Evolutionary conservation across 2,113 vertebrate species (phyloP).

Genomic region (Bubo blakistoni): DNA sequence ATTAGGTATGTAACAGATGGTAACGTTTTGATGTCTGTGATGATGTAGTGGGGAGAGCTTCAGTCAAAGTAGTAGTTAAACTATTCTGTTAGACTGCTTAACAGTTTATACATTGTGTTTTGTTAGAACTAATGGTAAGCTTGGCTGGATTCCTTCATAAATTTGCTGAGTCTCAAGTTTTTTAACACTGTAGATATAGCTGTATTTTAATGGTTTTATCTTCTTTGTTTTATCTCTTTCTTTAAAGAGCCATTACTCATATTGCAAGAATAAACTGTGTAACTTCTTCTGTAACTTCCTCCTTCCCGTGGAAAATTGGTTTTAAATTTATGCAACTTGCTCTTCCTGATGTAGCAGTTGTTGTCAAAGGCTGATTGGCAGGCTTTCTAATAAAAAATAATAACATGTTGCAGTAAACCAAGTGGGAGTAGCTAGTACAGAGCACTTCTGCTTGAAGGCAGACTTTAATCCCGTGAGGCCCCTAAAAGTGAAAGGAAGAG

Average conservation of each 20-base stretch:
- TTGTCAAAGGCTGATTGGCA: background rate
- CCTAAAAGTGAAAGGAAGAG: background rate
- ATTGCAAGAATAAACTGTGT: background rate
- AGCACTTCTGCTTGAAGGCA: background rate
- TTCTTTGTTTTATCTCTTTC: background rate
- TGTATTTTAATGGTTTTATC: background rate
- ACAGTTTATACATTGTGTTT: background rate
- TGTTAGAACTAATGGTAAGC: background rate
- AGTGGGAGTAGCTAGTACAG: background rate
- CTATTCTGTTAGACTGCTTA: background rate
- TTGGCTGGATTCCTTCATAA: background rate
- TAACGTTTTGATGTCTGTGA: background rate
- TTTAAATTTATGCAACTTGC: background rate
- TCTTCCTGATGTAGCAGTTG: background rate
- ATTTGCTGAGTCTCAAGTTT: background rate
- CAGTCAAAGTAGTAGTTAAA: background rate
- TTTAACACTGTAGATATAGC: background rate
- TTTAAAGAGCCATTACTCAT: background rate
- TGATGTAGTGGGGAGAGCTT: background rate
- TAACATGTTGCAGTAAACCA: background rate
- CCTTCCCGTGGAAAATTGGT: background rate
- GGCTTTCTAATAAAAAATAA: background rate
- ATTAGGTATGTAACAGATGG: slow-evolving; percentile 84
- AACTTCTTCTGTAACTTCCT: background rate
- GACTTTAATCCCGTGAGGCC: background rate